A percentile compares a stretch with the other conserved stretches of the same genome.
phyloP scores from a whole-genome alignment of 2,113 vertebrate genomes.

The Ammodytes dubius region DNA sequence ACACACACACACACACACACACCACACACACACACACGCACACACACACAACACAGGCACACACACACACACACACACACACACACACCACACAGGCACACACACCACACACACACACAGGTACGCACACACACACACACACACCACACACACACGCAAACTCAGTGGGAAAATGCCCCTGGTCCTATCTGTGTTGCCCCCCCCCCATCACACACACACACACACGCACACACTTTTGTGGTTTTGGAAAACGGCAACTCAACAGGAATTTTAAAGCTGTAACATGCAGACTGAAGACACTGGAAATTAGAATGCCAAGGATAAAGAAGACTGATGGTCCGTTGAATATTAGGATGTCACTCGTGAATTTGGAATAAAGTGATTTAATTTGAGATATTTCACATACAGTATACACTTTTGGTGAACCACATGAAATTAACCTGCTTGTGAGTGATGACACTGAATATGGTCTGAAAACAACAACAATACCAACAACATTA shows the following conservation, averaged over 20 bases:
- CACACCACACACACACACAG: too few relatives aligned
- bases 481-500: neutral
- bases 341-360: slow-evolving; percentile 17
- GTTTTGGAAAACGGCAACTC: slow-evolving; percentile 59
- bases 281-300: slow-evolving; percentile 7
- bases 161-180: slow-evolving; percentile 30
- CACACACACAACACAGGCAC: too few relatives aligned
- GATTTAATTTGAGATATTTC: slow-evolving; percentile 1
- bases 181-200: neutral
- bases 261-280: slow-evolving; percentile 39
- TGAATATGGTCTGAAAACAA: slow-evolving; percentile 18
- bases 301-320: slow-evolving; percentile 39
- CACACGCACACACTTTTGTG: slow-evolving; percentile 40
- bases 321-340: slow-evolving; percentile 13
- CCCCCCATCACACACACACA: neutral
- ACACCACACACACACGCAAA: slow-evolving; percentile 16
- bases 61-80: too few relatives aligned
- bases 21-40: too few relatives aligned
- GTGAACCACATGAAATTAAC: slow-evolving; percentile 11
- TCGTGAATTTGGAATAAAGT: slow-evolving; percentile 3
- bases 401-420: neutral
- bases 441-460: slow-evolving; percentile 12
- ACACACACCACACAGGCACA: too few relatives aligned
- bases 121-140: too few relatives aligned
- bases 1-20: too few relatives aligned